Evolutionary conservation across 2,113 vertebrate genomes (phyloP).

Genomic region (zebrafish (Danio rerio)): DNA sequence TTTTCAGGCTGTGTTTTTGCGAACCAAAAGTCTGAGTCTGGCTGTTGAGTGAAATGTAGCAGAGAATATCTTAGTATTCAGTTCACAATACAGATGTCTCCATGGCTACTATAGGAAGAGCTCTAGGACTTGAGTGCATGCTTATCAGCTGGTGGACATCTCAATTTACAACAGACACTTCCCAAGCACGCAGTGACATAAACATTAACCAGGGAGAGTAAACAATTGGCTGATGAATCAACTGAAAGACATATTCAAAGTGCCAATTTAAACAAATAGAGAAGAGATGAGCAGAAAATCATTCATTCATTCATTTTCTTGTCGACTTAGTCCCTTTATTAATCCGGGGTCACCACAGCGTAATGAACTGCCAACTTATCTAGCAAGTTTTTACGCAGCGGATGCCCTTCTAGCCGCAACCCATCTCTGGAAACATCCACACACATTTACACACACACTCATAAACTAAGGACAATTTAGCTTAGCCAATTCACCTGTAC

Average conservation of each 20-base stretch:
- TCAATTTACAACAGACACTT: conserved; percentile 22
- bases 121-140: conserved; percentile 44
- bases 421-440: no score
- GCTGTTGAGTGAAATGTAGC: conserved; percentile 15
- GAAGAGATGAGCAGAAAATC: neutral
- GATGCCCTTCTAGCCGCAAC: no score
- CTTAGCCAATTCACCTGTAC: no score
- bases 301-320: no score
- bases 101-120: conserved; percentile 53
- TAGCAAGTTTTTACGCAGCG: no score
- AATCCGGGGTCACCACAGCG: no score
- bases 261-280: neutral
- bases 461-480: no score
- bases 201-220: conserved; percentile 1
- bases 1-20: conserved; percentile 17
- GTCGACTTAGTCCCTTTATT: no score
- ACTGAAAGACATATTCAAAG: neutral
- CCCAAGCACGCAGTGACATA: neutral
- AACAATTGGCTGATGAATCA: neutral
- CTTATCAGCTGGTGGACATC: conserved; percentile 52
- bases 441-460: no score
- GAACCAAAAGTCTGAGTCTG: conserved; percentile 33
- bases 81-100: conserved; percentile 50
- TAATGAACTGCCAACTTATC: no score
- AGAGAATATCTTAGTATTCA: conserved; percentile 49